Evolutionary conservation across 2,797 vertebrate species (phyloP), one percentile per base, ranked within the genome.

Genomic region (Amniataba percoides): DNA sequence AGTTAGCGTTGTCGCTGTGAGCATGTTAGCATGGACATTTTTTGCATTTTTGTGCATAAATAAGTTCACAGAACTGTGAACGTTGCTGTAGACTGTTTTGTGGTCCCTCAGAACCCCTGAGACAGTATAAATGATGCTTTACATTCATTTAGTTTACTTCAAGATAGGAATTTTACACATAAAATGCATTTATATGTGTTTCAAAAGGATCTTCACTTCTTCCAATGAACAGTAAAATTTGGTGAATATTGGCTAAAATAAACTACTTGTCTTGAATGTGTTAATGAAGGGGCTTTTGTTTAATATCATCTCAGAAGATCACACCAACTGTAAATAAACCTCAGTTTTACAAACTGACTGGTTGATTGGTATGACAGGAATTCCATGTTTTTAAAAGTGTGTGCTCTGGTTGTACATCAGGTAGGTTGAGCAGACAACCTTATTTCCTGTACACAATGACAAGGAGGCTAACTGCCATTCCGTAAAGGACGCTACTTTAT

Each of bases 401-500:
- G 31, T 64, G 48, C 21, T 69, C 43, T 43, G n/a, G 36, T 8
- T 73, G 61, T 36, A 60, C 51, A 73, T 52, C 45, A 45, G 25
- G 53, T 63, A 36, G 2, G 15, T 60, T 74, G 42, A 45, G 58
- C 34, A 79, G 75, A 80, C 74, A 82, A 74, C 68, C 74, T 58
- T 73, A 62, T 87, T 86, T 88, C 71, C 80, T 74, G 80, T 80
- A 81, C 72, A 86, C 82, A 82, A 61, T 75, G 84, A 91, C 85
- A 80, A 65, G 68, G 53, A 70, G 84, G 74, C 80, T 49, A 82
- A 86, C 60, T 81, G 87, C 77, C 82, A 85, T 91, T 92, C 93
- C 87, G 77, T 48, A 87, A 82, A 83, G 84, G 88, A 91, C 68
- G 70, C 78, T 84, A 83, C 86, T 93, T 92, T 90, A 93, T 90